Percentiles rank a stretch among this genome's conserved stretches.
Evolutionary conservation across 1,140 invertebrate genomes (phyloP).

Genomic region (Venturia canescens): DNA sequence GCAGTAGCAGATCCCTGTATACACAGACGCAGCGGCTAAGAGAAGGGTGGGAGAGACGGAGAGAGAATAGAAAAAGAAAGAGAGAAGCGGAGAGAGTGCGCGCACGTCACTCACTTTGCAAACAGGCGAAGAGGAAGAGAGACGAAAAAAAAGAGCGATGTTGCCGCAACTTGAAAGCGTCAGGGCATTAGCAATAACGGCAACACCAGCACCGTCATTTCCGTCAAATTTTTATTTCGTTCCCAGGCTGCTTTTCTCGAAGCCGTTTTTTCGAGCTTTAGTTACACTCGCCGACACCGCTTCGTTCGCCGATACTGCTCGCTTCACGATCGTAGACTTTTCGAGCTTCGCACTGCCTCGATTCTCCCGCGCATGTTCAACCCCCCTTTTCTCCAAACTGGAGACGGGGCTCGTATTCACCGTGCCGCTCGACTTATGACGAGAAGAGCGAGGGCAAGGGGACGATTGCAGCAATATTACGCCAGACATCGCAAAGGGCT

Average conservation of each 20-base stretch:
- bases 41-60: not conserved
- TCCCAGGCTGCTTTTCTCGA: constrained; percentile 9
- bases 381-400: constrained; percentile 5
- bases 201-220: constrained; percentile 18
- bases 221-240: not conserved
- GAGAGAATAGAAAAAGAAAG: not conserved
- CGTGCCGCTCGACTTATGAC: not conserved
- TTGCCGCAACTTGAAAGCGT: constrained; percentile 15
- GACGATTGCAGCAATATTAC: constrained; percentile 11
- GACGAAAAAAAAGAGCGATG: constrained; percentile 20
- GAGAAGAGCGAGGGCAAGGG: not conserved
- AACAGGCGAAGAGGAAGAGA: not conserved
- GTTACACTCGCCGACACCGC: not conserved
- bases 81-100: not conserved
- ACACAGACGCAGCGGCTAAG: constrained; percentile 4
- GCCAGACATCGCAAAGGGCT: constrained; percentile 1
- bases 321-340: not conserved
- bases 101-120: constrained; percentile 1
- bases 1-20: constrained; percentile 29
- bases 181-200: not conserved
- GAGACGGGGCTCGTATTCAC: not conserved
- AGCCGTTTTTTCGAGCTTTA: not conserved
- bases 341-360: not conserved
- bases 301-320: constrained; percentile 23
- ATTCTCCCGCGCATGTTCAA: constrained; percentile 39